A percentile compares a stretch with the other conserved stretches of the same genome.
Evolutionary conservation across 2,113 vertebrate species (phyloP).

Genomic region (Aix galericulata): DNA sequence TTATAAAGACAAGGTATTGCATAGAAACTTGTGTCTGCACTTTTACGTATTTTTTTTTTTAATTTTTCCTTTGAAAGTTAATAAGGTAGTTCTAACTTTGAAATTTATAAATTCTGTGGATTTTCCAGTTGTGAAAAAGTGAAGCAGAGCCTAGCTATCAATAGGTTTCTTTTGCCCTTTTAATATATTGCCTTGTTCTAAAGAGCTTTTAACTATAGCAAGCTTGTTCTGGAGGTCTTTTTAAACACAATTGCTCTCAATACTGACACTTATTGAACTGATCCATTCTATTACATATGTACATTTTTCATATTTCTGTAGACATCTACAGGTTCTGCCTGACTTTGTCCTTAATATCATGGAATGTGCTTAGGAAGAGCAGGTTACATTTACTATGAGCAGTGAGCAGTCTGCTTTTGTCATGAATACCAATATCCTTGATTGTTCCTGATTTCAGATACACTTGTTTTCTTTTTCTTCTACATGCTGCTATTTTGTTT

Average conservation of each 20-base stretch:
- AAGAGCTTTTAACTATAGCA: neutral
- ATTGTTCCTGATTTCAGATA: neutral
- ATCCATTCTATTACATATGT: neutral
- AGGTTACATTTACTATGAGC: neutral
- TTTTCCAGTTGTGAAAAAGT: neutral
- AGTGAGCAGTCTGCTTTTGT: neutral
- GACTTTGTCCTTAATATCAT: neutral
- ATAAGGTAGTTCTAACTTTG: neutral
- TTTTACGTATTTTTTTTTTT: neutral
- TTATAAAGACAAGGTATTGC: neutral
- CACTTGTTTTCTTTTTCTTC: neutral
- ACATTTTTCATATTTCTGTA: neutral
- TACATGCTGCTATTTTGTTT: neutral
- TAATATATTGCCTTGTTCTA: neutral
- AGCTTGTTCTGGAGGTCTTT: neutral
- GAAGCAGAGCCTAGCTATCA: neutral
- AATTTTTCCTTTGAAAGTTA: neutral
- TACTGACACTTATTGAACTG: neutral
- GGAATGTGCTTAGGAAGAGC: neutral
- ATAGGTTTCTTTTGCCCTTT: neutral
- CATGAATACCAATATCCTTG: neutral
- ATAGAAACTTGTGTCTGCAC: neutral
- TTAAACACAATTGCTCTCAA: neutral
- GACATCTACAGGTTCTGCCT: neutral
- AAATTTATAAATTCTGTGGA: neutral